Conservation (phyloP, 2,113 vertebrate species). For the Mormyrus lacerda region DNA sequence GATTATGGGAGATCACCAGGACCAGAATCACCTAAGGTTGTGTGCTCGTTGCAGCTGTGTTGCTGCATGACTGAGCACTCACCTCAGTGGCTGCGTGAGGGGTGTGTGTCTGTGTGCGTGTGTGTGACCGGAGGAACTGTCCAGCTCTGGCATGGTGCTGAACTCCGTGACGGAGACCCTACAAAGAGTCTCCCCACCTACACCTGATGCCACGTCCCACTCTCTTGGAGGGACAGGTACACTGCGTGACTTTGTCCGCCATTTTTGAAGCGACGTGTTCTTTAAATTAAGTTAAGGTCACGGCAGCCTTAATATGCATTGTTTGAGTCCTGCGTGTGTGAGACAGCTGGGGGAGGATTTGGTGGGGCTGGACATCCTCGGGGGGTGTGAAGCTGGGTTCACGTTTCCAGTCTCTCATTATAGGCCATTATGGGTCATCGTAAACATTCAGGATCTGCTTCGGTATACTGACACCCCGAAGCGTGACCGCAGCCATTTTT, state of each 20-base stretch:
- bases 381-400: not conserved
- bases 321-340: not conserved
- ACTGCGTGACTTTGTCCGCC: not conserved
- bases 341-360: not conserved
- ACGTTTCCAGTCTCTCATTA: not conserved
- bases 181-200: not conserved
- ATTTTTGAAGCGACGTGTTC: not conserved
- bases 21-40: not conserved
- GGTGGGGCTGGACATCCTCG: not conserved
- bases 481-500: not conserved
- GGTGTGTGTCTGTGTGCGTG: not conserved
- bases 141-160: slow-evolving; percentile 17
- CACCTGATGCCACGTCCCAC: not conserved
- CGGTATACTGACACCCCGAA: not conserved
- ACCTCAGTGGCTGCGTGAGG: not conserved
- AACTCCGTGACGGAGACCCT: not conserved
- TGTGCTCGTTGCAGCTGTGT: not conserved
- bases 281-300: not conserved
- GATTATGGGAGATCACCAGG: not conserved
- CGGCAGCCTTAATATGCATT: not conserved
- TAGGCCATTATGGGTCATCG: not conserved
- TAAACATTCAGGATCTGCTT: not conserved
- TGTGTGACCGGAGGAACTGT: slow-evolving; percentile 12
- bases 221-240: not conserved
- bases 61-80: not conserved